Conservation (phyloP, 2,113 vertebrate species). For the Limnothrissa miodon region DNA sequence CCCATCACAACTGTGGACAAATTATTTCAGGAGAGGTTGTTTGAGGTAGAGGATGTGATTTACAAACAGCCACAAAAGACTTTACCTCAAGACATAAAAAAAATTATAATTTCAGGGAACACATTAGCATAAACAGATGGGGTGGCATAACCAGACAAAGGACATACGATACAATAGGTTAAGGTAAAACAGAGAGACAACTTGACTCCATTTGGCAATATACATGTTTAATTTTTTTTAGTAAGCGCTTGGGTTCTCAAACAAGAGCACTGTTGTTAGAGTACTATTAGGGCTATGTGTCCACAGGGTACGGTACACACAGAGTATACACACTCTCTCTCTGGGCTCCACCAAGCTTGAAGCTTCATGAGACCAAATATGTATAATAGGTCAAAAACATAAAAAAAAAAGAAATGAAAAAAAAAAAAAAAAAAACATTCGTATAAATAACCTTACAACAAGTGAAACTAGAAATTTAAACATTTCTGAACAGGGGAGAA, state of each 20-base stretch:
- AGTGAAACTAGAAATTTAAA: constrained; percentile 36
- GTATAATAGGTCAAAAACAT: constrained; percentile 57
- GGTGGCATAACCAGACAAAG: background rate
- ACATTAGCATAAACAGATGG: background rate
- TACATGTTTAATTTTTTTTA: constrained; percentile 46
- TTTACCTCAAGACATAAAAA: background rate
- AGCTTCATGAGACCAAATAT: constrained; percentile 57
- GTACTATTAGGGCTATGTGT: constrained; percentile 25
- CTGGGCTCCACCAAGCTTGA: constrained; percentile 39
- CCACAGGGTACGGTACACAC: constrained; percentile 35
- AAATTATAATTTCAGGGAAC: background rate
- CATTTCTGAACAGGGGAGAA: constrained; percentile 11
- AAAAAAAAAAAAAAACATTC: constrained; percentile 32
- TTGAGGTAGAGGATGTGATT: background rate
- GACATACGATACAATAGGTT: background rate
- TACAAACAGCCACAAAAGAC: background rate
- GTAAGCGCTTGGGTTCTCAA: constrained; percentile 44
- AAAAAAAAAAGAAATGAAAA: constrained; percentile 57
- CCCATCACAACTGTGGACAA: background rate
- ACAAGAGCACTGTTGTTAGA: constrained; percentile 38
- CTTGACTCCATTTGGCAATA: constrained; percentile 36
- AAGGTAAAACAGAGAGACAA: background rate
- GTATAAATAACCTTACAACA: constrained; percentile 54
- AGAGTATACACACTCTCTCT: constrained; percentile 20
- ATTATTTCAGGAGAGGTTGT: background rate